phyloP scores from a whole-genome alignment of 2,113 vertebrate species.

The Oreochromis spilurus region DNA sequence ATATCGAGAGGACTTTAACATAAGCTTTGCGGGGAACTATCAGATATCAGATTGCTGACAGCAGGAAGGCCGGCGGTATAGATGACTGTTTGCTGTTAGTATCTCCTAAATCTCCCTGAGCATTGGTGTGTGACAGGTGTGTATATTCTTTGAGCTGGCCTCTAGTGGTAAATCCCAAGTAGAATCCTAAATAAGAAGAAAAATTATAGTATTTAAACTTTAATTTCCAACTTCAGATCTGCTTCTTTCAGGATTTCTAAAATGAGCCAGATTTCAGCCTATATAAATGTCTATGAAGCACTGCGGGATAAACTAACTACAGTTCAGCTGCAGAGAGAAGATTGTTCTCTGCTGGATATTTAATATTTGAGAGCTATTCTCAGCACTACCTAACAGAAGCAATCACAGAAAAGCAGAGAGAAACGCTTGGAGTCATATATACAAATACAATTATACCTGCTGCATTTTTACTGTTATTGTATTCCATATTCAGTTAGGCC shows the following conservation, averaged over 20 bases:
- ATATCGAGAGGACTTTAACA: not conserved
- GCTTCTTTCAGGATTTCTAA: not conserved
- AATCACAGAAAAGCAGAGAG: slow-evolving; percentile 28
- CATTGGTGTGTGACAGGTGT: not conserved
- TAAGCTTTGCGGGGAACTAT: not conserved
- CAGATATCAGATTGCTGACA: not conserved
- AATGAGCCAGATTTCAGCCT: not conserved
- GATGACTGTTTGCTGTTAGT: not conserved
- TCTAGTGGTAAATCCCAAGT: not conserved
- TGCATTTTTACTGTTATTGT: not conserved
- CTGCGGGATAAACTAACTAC: not conserved
- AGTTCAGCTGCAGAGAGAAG: slow-evolving; percentile 17
- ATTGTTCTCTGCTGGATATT: slow-evolving; percentile 62
- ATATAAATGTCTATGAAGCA: slow-evolving; percentile 1
- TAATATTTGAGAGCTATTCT: slow-evolving; percentile 49
- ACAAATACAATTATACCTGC: not conserved
- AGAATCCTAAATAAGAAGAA: not conserved
- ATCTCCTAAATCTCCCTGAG: slow-evolving; percentile 14
- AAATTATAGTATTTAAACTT: not conserved
- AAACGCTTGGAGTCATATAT: not conserved
- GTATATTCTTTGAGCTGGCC: not conserved
- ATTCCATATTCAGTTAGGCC: not conserved
- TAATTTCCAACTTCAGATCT: not conserved
- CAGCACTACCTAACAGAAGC: slow-evolving; percentile 43
- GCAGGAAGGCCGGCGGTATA: not conserved